Percentiles rank a stretch among this genome's conserved stretches.
These are phyloP conservation scores for Lordiphosa andalusiaca DNA, from an alignment of 2,888 invertebrate genomes.

Conservation along the genomic window DNA sequence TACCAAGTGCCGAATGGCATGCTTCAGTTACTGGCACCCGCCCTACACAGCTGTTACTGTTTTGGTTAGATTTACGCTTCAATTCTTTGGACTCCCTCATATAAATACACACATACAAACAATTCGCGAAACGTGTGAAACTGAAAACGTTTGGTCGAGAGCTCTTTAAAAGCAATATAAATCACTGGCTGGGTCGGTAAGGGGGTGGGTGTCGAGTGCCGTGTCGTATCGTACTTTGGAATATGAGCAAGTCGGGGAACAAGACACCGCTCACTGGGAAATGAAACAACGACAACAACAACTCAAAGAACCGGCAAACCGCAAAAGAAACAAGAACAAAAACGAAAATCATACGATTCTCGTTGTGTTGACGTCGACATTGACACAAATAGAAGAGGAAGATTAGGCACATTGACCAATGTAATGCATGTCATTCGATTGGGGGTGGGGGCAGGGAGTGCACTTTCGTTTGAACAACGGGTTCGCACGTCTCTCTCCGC, in stretches of 20 bases:
- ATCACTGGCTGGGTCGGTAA: slow-evolving; percentile 2
- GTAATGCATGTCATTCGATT: slow-evolving; percentile 40
- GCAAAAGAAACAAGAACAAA: slow-evolving; percentile 23
- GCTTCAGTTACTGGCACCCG: neutral
- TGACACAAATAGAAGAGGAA: slow-evolving; percentile 31
- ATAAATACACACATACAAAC: neutral
- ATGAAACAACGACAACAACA: neutral
- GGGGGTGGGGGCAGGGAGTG: slow-evolving; percentile 1
- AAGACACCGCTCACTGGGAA: slow-evolving; percentile 6
- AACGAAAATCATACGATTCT: slow-evolving; percentile 66
- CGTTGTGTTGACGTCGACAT: slow-evolving; percentile 28
- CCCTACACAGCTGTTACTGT: slow-evolving; percentile 3
- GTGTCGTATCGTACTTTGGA: slow-evolving; percentile 8
- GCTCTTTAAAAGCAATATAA: slow-evolving; percentile 8
- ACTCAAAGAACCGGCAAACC: slow-evolving; percentile 34
- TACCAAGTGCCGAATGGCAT: neutral
- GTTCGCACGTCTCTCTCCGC: slow-evolving; percentile 9
- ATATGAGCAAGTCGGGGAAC: slow-evolving; percentile 19
- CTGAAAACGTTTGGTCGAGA: slow-evolving; percentile 1
- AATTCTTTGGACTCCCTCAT: no score
- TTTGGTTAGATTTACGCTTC: neutral
- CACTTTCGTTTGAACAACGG: neutral
- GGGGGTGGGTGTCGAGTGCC: neutral
- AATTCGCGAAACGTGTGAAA: slow-evolving; percentile 1
- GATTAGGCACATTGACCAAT: slow-evolving; percentile 8